Percentiles rank a stretch among this genome's conserved stretches.
phyloP scores from a whole-genome alignment of 2,888 invertebrate species.

The Eupelmus urozonus region DNA sequence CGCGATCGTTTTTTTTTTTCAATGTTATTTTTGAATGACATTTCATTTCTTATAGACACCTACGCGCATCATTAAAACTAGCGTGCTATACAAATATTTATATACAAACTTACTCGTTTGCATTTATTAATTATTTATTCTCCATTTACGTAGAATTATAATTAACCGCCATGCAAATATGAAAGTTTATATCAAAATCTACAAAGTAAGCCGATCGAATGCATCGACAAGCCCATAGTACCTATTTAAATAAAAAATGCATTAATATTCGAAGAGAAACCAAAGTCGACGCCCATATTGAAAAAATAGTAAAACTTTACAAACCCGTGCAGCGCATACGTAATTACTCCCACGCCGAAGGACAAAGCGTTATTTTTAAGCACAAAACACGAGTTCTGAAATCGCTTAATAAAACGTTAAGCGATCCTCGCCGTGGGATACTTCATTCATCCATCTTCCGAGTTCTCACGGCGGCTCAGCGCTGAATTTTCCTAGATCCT shows the following conservation, averaged over 20 bases:
- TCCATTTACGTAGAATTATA: neutral
- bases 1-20: neutral
- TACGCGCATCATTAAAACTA: neutral
- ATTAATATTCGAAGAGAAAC: no score
- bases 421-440: conserved; percentile 27
- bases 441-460: conserved; percentile 12
- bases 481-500: neutral
- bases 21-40: neutral
- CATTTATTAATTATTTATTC: conserved; percentile 1
- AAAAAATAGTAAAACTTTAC: no score
- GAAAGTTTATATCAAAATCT: no score
- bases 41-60: neutral
- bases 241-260: no score
- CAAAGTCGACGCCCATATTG: no score
- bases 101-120: neutral
- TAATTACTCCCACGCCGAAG: conserved; percentile 12
- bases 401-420: conserved; percentile 24
- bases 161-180: no score
- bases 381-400: neutral
- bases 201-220: no score
- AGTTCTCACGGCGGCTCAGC: conserved; percentile 21
- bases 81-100: no score
- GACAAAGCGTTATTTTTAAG: conserved; percentile 1
- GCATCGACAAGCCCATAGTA: no score
- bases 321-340: neutral